Conservation (phyloP, 2,113 vertebrate species). For the Perca schrenkii region DNA sequence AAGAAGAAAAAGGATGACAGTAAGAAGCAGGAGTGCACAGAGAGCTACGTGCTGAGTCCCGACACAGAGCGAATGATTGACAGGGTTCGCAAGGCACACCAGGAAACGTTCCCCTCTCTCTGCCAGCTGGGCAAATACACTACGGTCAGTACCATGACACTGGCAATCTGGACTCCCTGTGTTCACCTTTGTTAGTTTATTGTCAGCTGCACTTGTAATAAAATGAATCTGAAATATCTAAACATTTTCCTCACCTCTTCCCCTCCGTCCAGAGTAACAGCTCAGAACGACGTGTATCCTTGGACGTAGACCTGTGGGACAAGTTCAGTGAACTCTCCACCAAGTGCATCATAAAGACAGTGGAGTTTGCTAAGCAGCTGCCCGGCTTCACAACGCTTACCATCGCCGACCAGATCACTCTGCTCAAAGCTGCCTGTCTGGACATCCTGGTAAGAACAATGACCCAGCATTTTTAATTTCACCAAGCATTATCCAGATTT, state of each 20-base stretch:
- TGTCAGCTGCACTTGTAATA: background rate
- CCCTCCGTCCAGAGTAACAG: conserved; percentile 90
- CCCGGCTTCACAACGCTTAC: conserved; percentile 97
- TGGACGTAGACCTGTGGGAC: conserved; percentile 98
- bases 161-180: background rate
- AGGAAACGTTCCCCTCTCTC: conserved; percentile 98
- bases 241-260: background rate
- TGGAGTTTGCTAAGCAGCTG: conserved; percentile 98
- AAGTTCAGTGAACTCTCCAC: conserved; percentile 99
- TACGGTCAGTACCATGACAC: conserved; percentile 86
- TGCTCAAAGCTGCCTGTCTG: conserved; percentile 97
- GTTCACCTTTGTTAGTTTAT: background rate
- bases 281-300: conserved; percentile 92
- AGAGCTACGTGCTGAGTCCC: conserved; percentile 92
- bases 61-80: conserved; percentile 98
- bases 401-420: conserved; percentile 98
- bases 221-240: background rate
- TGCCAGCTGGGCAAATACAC: conserved; percentile 99
- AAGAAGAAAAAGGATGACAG: conserved; percentile 98
- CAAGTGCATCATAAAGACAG: conserved; percentile 99
- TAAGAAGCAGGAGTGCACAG: conserved; percentile 93
- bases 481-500: background rate
- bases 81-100: conserved; percentile 96
- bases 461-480: background rate
- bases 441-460: conserved; percentile 92